Base-by-base conservation (phyloP, 2,113 vertebrate species). In the Salvelinus sp. region DNA sequence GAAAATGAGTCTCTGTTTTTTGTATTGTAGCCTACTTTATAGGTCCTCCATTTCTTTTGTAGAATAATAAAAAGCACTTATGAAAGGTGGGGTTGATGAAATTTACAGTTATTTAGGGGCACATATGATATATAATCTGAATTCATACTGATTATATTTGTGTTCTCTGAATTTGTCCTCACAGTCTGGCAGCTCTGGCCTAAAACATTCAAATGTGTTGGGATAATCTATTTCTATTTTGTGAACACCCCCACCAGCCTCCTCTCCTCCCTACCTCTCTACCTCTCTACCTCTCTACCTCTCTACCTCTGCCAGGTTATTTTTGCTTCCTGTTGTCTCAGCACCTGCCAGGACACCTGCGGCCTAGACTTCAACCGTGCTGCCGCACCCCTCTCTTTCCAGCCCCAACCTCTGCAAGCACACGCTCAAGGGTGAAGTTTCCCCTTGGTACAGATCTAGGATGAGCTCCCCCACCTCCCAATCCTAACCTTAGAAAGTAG, bases 301-400 rank as follows among this genome's bases (percentile, higher is more conserved):
- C n/a, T 16, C 0, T 30, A 7, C 22, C 69, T 71, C 54, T 63
- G 47, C 38, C 79, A 63, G 76, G 75, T 79, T 82, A 82, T 82
- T 82, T 82, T 76, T 73, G 66, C 66, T 66, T 84, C 72, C 77
- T 86, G 86, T 74, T 7, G 67, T 1, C 80, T 84, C 85, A 76
- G 85, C 87, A 82, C 76, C 79, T 81, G 77, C 75, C 70, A 50
- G 70, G 38, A 73, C 82, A 79, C 76, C 76, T 84, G 79, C 54
- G 74, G 57, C 57, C 70, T 16, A 14, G 20, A 25, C 28, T 74
- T 71, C 50, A 14, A 38, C 28, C 38, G 76, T 2, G 63, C 0
- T 4, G 50, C 50, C 14, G 16, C 14, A 3, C 50, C 16, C 73
- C 10, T 67, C 28, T 77, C 6, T 66, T 3, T 28, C 54, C 9